Evolutionary conservation across 2,888 invertebrate species (phyloP), one percentile per base, ranked within the genome.

Genomic region (Xylota segnis): DNA sequence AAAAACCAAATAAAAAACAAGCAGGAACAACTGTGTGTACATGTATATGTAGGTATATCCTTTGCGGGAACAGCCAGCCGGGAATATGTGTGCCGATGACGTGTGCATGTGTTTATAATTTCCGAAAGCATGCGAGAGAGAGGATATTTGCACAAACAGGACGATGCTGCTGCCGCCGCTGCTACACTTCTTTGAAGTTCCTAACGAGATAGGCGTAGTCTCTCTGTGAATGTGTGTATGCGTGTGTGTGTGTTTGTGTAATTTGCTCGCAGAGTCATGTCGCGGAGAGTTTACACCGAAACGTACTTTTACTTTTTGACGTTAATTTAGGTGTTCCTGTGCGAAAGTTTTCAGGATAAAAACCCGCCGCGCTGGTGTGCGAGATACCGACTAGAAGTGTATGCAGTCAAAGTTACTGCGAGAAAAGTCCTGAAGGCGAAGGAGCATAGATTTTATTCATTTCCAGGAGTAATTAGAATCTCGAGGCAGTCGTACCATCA

Each of bases 121-220:
- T 81, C 45, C 66, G 72, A 66, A 56, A 82, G 68, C 76, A 76
- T 70, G 61, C 66, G 1, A 23, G 9, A 37, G 59, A 52, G 43
- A 29, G 70, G 65, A 65, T 76, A 71, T 75, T 70, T 79, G 50
- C 79, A 58, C 65, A 71, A 37, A 58, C 65, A 74, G 71, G 47
- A 71, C 54, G 76, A 70, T 76, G 63, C 34, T 34, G 43, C 37
- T 79, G 56, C 59, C n/a, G n/a, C n/a, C n/a, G n/a, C n/a, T n/a
- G n/a, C n/a, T n/a, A n/a, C n/a, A n/a, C n/a, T 78, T 78, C 72
- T 86, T 77, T 82, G 86, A 86, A 81, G 86, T 86, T 68, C 34
- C 45, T 82, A 66, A 71, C 65, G 81, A 59, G 71, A 72, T 66
- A 81, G 72, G 79, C 79, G 79, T 65, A 58, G 59, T 76, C 54